These are phyloP conservation scores for Styela clava DNA, from an alignment of 23 tunicate species.

Conservation along the genomic window DNA sequence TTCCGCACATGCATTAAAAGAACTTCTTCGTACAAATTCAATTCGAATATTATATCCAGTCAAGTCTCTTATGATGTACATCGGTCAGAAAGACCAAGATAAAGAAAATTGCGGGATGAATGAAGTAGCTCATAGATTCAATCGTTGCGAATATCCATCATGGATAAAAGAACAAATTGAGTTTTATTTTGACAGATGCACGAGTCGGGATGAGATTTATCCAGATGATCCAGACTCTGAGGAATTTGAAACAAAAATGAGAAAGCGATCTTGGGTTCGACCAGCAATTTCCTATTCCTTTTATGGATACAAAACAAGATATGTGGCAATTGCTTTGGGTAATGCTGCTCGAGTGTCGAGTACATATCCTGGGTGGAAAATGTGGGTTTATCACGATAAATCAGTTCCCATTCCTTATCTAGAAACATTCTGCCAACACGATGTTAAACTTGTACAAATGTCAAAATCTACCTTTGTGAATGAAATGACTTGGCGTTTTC, in stretches of 20 bases:
- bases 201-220: not conserved
- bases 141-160: not conserved
- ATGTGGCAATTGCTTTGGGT: conserved; percentile 1
- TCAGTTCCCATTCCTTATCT: not conserved
- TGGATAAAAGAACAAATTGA: not conserved
- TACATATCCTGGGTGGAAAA: conserved; percentile 18
- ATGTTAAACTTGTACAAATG: not conserved
- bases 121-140: conserved; percentile 5
- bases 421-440: not conserved
- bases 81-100: not conserved
- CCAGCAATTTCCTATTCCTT: conserved; percentile 5
- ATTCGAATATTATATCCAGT: not conserved
- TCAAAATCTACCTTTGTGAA: not conserved
- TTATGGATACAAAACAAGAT: conserved; percentile 17
- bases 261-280: conserved; percentile 18
- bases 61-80: not conserved
- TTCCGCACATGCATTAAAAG: not conserved
- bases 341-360: conserved; percentile 1
- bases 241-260: not conserved
- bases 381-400: conserved; percentile 16
- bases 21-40: not conserved
- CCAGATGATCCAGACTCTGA: not conserved
- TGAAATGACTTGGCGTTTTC: conserved; percentile 11
- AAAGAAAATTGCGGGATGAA: not conserved
- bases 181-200: not conserved